Base-by-base conservation (phyloP, 92 coral and sea anemone species). In the Blastomussa wellsi region DNA sequence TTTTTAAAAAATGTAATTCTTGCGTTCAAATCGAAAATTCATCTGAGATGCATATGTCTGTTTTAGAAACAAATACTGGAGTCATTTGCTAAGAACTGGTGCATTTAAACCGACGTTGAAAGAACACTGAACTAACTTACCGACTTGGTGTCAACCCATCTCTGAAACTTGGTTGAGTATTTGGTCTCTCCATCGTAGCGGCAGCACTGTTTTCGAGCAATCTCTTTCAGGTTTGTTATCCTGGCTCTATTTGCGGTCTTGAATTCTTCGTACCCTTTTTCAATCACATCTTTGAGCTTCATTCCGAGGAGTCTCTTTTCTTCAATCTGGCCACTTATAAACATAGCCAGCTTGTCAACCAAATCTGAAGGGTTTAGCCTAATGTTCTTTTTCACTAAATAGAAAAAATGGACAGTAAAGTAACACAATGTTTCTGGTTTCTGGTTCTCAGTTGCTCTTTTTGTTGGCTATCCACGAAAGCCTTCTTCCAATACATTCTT, bases 131-230 rank as follows among this genome's bases (percentile, higher is more conserved):
- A 28, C 13, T 13, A 9, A 79, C 57, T 89, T 86, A 92, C 95
- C 79, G 94, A 89, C 74, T 87, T 88, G 4, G 77, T 91, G 66
- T 93, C 87, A 35, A 93, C 94, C 97, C 97, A 93, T 70, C 90
- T 85, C 35, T 91, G 92, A 53, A 93, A 93, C 68, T 82, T 91
- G 2, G 94, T 93, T 36, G 90, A 91, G 64, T 91, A 93, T 29
- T 88, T 88, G 7, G 93, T 91, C 55, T 93, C 81, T 0, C 97
- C 97, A 67, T 91, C 95, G 64, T 93, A 93, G 0, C 91, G 94
- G 37, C 97, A 93, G 72, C 97, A 93, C 73, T 89, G 97, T 37
- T 91, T 91, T 8, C 77, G 57, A 24, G 93, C 94, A 33, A 91
- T 86, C 74, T 84, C 89, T 59, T 86, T 91, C 42, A 90, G 49